phyloP scores from a whole-genome alignment of 2,888 invertebrate species.

The Cheiracanthium punctorium region DNA sequence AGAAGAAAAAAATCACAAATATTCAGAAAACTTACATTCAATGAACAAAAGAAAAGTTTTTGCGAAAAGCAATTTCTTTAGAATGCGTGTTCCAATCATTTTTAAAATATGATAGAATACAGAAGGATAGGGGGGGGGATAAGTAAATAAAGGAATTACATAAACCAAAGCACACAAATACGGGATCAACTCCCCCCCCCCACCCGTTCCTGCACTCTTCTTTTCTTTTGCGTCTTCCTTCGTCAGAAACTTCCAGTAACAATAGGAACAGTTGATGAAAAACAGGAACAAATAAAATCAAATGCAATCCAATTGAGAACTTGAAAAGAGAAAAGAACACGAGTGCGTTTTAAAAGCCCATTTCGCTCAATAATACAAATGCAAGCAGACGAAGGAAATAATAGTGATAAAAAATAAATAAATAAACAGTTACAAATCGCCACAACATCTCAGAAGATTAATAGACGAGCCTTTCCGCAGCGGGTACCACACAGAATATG shows the following conservation, averaged over 20 bases:
- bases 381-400: background rate
- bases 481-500: slow-evolving; percentile 33
- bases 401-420: background rate
- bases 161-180: background rate
- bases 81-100: background rate
- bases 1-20: no score
- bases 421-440: slow-evolving; percentile 35
- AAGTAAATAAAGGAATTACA: background rate
- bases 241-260: background rate
- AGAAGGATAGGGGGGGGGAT: background rate
- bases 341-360: slow-evolving; percentile 18
- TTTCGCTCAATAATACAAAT: slow-evolving; percentile 11
- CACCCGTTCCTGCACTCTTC: no score
- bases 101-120: background rate
- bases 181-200: background rate
- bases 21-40: no score
- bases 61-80: background rate
- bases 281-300: background rate
- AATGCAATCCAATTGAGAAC: slow-evolving; percentile 26
- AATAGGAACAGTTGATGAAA: background rate
- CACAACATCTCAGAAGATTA: slow-evolving; percentile 44
- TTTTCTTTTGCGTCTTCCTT: background rate
- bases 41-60: background rate
- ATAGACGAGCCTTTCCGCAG: slow-evolving; percentile 28
- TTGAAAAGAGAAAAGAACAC: slow-evolving; percentile 24